Percentiles rank a stretch among this genome's conserved stretches.
These are phyloP conservation scores for Eilema sororculum DNA, from an alignment of 2,888 invertebrate species.

Conservation along the genomic window DNA sequence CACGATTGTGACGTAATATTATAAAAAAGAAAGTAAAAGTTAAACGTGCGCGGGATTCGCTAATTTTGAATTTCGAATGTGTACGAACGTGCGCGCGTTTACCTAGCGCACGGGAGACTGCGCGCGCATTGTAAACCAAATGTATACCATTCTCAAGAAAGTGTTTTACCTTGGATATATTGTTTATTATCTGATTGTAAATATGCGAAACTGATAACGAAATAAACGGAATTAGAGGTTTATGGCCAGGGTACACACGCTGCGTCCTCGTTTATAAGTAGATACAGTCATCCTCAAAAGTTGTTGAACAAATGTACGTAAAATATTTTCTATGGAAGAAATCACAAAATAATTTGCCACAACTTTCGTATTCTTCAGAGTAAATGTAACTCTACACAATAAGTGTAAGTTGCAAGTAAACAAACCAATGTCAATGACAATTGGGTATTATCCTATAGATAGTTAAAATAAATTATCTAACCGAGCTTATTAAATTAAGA, in stretches of 20 bases:
- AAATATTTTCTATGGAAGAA: too few relatives aligned
- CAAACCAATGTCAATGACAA: too few relatives aligned
- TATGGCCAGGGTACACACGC: neutral
- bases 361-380: too few relatives aligned
- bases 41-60: slow-evolving; percentile 50
- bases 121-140: slow-evolving; percentile 48
- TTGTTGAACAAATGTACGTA: too few relatives aligned
- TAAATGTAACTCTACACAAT: too few relatives aligned
- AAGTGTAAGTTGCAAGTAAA: too few relatives aligned
- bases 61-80: slow-evolving; percentile 54
- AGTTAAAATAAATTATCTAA: too few relatives aligned
- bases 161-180: slow-evolving; percentile 15
- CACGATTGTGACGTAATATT: slow-evolving; percentile 55
- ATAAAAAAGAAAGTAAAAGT: slow-evolving; percentile 70
- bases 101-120: slow-evolving; percentile 76
- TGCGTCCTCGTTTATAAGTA: neutral
- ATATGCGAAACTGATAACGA: slow-evolving; percentile 17
- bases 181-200: slow-evolving; percentile 18
- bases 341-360: too few relatives aligned
- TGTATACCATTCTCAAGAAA: slow-evolving; percentile 42
- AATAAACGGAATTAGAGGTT: slow-evolving; percentile 9
- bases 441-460: too few relatives aligned
- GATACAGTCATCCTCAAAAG: too few relatives aligned
- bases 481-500: too few relatives aligned
- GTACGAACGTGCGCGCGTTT: slow-evolving; percentile 64